A percentile compares a stretch with the other conserved stretches of the same genome.
These are phyloP conservation scores for Mizuhopecten yessoensis DNA, from an alignment of 1,140 invertebrate genomes.

Conservation along the genomic window DNA sequence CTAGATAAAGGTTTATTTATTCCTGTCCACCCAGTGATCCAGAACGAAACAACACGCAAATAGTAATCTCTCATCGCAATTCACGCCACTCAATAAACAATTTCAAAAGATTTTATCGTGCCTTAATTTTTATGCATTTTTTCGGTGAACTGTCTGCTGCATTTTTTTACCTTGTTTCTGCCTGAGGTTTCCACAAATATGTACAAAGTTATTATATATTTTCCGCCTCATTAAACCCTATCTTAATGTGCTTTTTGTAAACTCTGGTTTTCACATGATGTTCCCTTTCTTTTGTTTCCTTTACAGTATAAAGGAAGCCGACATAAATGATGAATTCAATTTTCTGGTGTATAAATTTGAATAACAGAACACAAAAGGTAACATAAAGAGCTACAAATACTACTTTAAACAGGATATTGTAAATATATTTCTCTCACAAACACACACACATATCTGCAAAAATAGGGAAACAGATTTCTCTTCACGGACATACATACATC, in stretches of 20 bases:
- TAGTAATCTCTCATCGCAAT: not conserved
- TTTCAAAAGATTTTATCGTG: slow-evolving; percentile 50
- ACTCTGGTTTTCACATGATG: slow-evolving; percentile 34
- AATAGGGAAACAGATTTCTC: no score
- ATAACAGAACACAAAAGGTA: not conserved
- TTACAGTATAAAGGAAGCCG: not conserved
- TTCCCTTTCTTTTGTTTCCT: not conserved
- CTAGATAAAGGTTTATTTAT: slow-evolving; percentile 49
- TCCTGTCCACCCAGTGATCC: slow-evolving; percentile 45
- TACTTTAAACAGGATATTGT: not conserved
- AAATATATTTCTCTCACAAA: not conserved
- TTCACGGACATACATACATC: no score
- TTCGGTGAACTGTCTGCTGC: slow-evolving; percentile 42
- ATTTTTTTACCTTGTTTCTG: slow-evolving; percentile 48
- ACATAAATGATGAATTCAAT: not conserved
- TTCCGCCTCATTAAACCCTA: slow-evolving; percentile 33
- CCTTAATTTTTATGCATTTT: slow-evolving; percentile 47
- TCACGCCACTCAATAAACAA: slow-evolving; percentile 46
- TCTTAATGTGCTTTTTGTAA: slow-evolving; percentile 40
- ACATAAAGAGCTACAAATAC: not conserved
- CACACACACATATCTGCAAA: not conserved
- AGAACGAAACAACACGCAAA: slow-evolving; percentile 49
- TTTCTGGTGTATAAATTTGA: slow-evolving; percentile 14
- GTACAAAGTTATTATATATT: slow-evolving; percentile 46
- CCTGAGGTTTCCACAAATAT: slow-evolving; percentile 49